Percentiles rank a stretch among this genome's conserved stretches.
Conservation (phyloP, 2,888 invertebrate species). For the Sinhomidia bicolor region DNA sequence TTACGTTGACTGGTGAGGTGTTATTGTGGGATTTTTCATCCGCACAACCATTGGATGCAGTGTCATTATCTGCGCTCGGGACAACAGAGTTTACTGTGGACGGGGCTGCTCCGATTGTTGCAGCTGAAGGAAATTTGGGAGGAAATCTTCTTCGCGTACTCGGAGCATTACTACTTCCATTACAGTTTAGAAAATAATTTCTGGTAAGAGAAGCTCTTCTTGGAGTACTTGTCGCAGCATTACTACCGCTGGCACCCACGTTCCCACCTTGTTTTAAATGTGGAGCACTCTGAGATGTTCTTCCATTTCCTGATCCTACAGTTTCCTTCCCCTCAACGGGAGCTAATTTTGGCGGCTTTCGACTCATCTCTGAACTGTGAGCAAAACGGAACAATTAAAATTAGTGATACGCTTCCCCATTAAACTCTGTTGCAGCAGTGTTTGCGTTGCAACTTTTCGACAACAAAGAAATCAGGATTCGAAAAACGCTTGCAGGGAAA, state of each 20-base stretch:
- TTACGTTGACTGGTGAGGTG: neutral
- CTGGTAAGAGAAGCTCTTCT: constrained; percentile 25
- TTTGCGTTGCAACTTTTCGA: neutral
- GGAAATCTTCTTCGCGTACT: constrained; percentile 43
- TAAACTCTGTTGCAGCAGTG: too few species aligned
- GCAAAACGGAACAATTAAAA: neutral
- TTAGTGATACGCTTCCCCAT: too few species aligned
- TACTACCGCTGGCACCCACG: neutral
- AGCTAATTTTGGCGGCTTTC: constrained; percentile 66
- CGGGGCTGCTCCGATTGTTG: neutral
- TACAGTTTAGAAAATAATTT: constrained; percentile 60
- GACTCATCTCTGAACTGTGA: constrained; percentile 63
- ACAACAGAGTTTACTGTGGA: neutral
- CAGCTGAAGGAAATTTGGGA: neutral
- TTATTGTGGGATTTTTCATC: neutral
- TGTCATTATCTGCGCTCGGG: neutral
- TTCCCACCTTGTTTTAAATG: constrained; percentile 34
- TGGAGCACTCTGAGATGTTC: constrained; percentile 2
- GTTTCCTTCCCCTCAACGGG: constrained; percentile 55
- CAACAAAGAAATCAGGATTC: too few species aligned
- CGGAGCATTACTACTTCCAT: constrained; percentile 45
- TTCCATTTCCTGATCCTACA: neutral
- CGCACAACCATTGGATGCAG: constrained; percentile 38
- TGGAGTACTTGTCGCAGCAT: neutral
- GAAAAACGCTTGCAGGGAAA: too few species aligned